Percentiles rank a stretch among this genome's conserved stretches.
Evolutionary conservation across 2,113 vertebrate species (phyloP).

Genomic region (human (Homo sapiens)): DNA sequence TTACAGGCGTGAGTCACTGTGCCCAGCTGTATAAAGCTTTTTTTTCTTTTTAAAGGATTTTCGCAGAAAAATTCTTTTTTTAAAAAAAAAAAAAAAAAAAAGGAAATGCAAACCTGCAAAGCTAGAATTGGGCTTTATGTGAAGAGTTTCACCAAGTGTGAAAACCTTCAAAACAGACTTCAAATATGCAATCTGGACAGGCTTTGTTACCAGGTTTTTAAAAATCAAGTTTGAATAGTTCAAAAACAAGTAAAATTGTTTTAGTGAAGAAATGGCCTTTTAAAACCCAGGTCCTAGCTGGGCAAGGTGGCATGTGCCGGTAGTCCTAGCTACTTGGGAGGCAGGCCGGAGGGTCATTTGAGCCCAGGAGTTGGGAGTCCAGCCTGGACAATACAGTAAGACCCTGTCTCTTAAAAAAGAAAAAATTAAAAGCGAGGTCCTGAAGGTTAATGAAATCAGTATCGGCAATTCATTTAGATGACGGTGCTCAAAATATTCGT

Average conservation of each 20-base stretch:
- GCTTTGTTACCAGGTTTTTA: neutral
- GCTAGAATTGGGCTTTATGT: neutral
- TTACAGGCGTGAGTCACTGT: too few species aligned
- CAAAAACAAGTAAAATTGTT: neutral
- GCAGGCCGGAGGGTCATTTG: neutral
- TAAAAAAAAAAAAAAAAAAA: too few species aligned
- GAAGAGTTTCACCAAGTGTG: neutral
- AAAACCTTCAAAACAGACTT: neutral
- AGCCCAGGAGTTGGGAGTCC: neutral
- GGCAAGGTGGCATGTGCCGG: neutral
- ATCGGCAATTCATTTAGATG: neutral
- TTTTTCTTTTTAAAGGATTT: neutral
- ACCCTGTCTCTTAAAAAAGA: neutral
- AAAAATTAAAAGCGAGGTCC: neutral
- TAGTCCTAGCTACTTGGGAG: neutral
- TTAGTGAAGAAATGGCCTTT: neutral
- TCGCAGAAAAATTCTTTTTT: neutral
- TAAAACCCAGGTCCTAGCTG: neutral
- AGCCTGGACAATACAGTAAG: neutral
- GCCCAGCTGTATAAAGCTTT: too few species aligned
- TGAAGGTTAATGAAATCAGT: neutral
- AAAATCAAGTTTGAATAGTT: neutral
- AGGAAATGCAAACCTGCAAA: neutral
- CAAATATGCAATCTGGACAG: neutral
- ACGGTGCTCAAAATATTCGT: neutral